Evolutionary conservation across 2,113 vertebrate species (phyloP), one percentile per base, ranked within the genome.

Genomic region (Glaucidium brasilianum): DNA sequence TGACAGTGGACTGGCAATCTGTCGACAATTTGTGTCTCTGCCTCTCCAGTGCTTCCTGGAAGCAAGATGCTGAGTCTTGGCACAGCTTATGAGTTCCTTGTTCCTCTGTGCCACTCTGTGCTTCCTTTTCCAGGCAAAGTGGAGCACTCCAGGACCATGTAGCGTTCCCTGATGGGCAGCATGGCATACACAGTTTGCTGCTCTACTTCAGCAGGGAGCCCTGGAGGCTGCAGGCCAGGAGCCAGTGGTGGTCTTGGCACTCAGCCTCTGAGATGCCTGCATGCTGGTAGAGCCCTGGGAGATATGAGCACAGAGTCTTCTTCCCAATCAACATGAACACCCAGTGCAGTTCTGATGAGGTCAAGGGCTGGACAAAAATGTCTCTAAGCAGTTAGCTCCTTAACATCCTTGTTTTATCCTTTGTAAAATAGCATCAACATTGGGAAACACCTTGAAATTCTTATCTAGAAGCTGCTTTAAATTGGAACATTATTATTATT

Each of bases 391-490:
- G 39, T 59, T n/a, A 56, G 41, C 19, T 85, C 12, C 17, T 62
- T 71, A 32, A 32, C 6, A 14, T 45, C 17, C 26, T 71, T 3
- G 0, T 73, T 76, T 80, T 25, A 53, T 13, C 27, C 29, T 80
- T 87, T 55, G 7, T 50, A 55, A 85, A 90, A 35, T 11, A 27
- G 10, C 25, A n/a, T 30, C 0, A 0, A 29, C 27, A 10, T 14
- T 78, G 21, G 52, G 15, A 85, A 89, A 47, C 4, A 1, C 34
- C 32, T 82, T 73, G 11, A 79, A 56, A 82, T 82, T 68, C 39
- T 82, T 58, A 26, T 10, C 39, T 89, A 64, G 41, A 79, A 93
- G 29, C 25, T 63, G n/a, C 45, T 88, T 76, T 68, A 63, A 75
- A 39, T 25, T 21, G 19, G 16, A 80, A 41, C 0, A 0, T 81